A percentile compares a stretch with the other conserved stretches of the same genome.
These are phyloP conservation scores for Perca flavescens DNA, from an alignment of 2,113 vertebrate genomes.

Conservation along the genomic window DNA sequence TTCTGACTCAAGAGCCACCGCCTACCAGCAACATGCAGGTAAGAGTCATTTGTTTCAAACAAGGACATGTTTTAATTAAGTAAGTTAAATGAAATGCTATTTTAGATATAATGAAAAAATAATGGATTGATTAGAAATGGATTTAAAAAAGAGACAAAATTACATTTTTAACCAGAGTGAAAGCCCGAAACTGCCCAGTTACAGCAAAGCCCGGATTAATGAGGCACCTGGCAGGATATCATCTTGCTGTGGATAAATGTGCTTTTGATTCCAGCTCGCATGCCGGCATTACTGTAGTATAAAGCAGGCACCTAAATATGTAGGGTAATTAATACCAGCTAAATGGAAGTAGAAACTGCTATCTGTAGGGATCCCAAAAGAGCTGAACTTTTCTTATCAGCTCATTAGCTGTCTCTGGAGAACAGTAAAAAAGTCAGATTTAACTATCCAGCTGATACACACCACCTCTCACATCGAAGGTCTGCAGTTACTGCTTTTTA, in stretches of 20 bases:
- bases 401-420: constrained; percentile 22
- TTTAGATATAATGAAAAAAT: constrained; percentile 15
- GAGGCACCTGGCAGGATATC: neutral
- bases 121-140: neutral
- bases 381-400: neutral
- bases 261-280: neutral
- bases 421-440: neutral
- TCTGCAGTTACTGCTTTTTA: neutral
- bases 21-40: too few relatives aligned
- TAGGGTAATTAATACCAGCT: constrained; percentile 29
- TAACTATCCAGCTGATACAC: constrained; percentile 5
- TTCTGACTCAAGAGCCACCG: too few relatives aligned
- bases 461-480: neutral
- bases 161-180: neutral
- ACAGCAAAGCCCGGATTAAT: neutral
- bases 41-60: too few relatives aligned
- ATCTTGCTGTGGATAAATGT: constrained; percentile 3
- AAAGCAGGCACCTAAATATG: constrained; percentile 11
- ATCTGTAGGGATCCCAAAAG: constrained; percentile 11
- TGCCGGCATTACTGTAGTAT: constrained; percentile 4
- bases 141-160: neutral
- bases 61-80: constrained; percentile 1
- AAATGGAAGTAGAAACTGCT: constrained; percentile 24
- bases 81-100: constrained; percentile 21
- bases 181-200: neutral